Evolutionary conservation across 2,888 invertebrate species (phyloP), one percentile per base, ranked within the genome.

Genomic region (Caenorhabditis sulstoni): DNA sequence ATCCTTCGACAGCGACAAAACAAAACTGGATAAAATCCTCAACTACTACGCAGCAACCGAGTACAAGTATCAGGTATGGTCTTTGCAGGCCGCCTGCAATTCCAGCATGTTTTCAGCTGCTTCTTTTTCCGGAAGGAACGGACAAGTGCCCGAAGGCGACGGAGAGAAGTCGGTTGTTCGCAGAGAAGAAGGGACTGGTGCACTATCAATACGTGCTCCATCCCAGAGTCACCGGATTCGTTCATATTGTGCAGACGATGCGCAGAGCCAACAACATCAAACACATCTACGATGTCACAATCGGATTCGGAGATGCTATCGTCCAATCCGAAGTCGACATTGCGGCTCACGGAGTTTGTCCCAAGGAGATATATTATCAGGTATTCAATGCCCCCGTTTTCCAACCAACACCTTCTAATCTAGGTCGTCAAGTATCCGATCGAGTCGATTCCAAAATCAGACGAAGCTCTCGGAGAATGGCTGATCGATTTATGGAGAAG

Each of bases 61-160:
- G 9, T 93, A 93, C 88, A 93, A 93, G 61, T 91, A 91, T 68
- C 91, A 29, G 29, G 29, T 29, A 29, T n/a, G n/a, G n/a, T n/a
- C n/a, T n/a, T n/a, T n/a, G n/a, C n/a, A n/a, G n/a, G n/a, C n/a
- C n/a, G n/a, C n/a, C n/a, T n/a, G n/a, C n/a, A n/a, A n/a, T n/a
- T n/a, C n/a, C n/a, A n/a, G n/a, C n/a, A n/a, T n/a, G n/a, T 89
- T 44, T 93, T 29, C 29, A 95, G 91, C 91, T 96, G 53, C 92
- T 96, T 39, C 92, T 96, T 81, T 94, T 94, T 89, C 96, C 96
- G 0, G 96, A 96, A 92, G 96, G 96, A 14, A 96, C 96, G 0
- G 95, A 96, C 90, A 92, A 95, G 73, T 94, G 94, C 39, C 91
- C 92, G 22, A 92, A 92, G 20, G 95, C 94, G 64, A 93, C 93